Base-by-base conservation (phyloP, 2,888 invertebrate genomes). In the Hoplodrina blanda region DNA sequence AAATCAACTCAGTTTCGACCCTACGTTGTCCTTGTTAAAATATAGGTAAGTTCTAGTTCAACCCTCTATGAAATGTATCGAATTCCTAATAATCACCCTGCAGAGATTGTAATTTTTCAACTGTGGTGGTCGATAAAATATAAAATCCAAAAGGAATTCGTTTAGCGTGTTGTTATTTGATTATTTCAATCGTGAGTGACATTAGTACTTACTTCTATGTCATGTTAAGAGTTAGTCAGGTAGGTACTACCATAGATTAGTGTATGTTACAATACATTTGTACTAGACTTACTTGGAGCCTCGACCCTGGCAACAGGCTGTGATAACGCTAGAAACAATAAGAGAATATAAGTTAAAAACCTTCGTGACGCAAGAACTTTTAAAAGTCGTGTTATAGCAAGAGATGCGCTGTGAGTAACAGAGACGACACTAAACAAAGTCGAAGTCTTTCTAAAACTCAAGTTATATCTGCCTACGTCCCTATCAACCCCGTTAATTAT, bases 311-410 rank as follows among this genome's bases (percentile, higher is more conserved):
- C 37, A 33, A 71, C 78, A 49, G 78, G 78, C 30, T 78, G 78
- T 54, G 78, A 67, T 30, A 78, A 57, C 54, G 78, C 78, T 78
- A 81, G 78, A 78, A 78, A 72, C 50, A 81, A 81, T 41, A 78
- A 78, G 61, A 78, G 62, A 78, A 81, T 52, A 50, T 30, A 55
- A 37, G 63, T 81, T 67, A 67, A 57, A 44, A 54, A 60, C 1
- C 13, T 53, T 59, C 25, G 15, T 13, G 6, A 17, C 2, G 11
- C 25, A 46, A 5, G 17, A 17, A 46, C 17, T 46, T 46, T 46
- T 17, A 17, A 5, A 44, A 3, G 6, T 46, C 46, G 46, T 5
- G 46, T 46, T 46, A 5, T 46, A 46, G 46, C 17, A 46, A 46
- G 46, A 46, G 46, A 46, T 46, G 17, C 0, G 46, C 4, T 17